Base-by-base conservation (phyloP, 2,113 vertebrate genomes). In the Plestiodon gilberti region DNA sequence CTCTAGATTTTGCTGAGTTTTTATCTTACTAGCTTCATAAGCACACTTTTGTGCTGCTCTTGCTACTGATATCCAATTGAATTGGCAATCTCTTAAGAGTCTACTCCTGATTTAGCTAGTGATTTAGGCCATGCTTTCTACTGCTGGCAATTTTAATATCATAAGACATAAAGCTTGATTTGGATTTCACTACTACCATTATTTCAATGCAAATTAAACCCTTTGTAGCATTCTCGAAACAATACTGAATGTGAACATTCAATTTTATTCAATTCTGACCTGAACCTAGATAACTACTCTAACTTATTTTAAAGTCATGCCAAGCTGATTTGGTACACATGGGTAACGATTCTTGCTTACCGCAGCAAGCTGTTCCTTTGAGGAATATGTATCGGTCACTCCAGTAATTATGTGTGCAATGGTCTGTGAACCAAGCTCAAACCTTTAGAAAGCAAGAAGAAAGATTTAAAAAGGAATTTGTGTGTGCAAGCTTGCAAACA, bases 311-410 rank as follows among this genome's bases (percentile, higher is more conserved):
- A 70, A 78, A 57, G 69, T 52, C 11, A 38, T 48, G 9, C 38
- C 73, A 14, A 25, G 15, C 30, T 81, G 40, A 86, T 23, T 65
- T 70, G 43, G 64, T 38, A 28, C 62, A 57, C 43, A n/a, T 9
- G 62, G 30, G 43, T 1, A 38, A 4, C 30, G 22, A 67, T 14
- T 28, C 17, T 65, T 81, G 22, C 33, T 93, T 93, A 99, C 98
- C 97, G 98, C 96, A 78, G 96, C 89, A 18, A 98, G 96, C 93
- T 96, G 96, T 78, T 95, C 94, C 88, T 89, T 96, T 69, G 97
- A 98, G 0, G 98, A 98, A 92, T 98, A 98, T 65, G 95, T 95
- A 88, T 92, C 95, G 83, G 98, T 98, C 85, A 98, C 96, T 8
- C 96, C 96, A 0, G 52, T 95, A 61, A 99, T 97, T 94, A 98